A percentile compares a stretch with the other conserved stretches of the same genome.
phyloP scores from a whole-genome alignment of 2,888 invertebrate species.

The Ariolimax columbianus region DNA sequence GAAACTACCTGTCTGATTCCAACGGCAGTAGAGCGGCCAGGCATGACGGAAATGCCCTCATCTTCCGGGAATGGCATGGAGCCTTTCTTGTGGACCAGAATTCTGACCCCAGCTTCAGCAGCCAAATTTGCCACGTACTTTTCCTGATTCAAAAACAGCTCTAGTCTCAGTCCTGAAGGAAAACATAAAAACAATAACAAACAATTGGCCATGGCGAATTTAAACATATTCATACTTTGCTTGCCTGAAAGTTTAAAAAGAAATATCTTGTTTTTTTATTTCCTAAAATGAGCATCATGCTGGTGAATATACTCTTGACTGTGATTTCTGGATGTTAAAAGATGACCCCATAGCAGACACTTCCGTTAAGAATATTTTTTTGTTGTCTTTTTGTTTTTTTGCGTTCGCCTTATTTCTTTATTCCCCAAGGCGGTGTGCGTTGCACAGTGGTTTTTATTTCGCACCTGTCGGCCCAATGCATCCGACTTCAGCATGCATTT shows the following conservation, averaged over 20 bases:
- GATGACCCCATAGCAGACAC: too few species aligned
- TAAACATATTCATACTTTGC: not conserved
- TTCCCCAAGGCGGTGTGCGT: too few species aligned
- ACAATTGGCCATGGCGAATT: not conserved
- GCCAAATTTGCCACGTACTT: constrained; percentile 75
- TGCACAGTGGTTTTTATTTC: too few species aligned
- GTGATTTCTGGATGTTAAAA: too few species aligned
- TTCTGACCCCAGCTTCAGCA: constrained; percentile 76
- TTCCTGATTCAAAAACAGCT: constrained; percentile 71
- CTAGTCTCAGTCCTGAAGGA: constrained; percentile 67
- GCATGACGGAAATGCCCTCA: constrained; percentile 71
- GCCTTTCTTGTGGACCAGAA: constrained; percentile 75
- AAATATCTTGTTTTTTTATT: too few species aligned
- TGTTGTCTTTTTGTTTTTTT: too few species aligned
- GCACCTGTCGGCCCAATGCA: too few species aligned
- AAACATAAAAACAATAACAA: not conserved
- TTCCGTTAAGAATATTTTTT: too few species aligned
- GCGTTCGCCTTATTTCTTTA: too few species aligned
- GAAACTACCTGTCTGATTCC: constrained; percentile 70
- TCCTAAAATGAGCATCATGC: too few species aligned
- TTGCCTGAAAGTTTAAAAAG: too few species aligned
- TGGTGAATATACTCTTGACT: not conserved
- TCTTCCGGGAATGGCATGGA: constrained; percentile 75
- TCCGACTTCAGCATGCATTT: too few species aligned
- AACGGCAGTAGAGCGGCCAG: constrained; percentile 72